Conservation (phyloP, 2,113 vertebrate genomes). For the Sinosuthora webbiana region DNA sequence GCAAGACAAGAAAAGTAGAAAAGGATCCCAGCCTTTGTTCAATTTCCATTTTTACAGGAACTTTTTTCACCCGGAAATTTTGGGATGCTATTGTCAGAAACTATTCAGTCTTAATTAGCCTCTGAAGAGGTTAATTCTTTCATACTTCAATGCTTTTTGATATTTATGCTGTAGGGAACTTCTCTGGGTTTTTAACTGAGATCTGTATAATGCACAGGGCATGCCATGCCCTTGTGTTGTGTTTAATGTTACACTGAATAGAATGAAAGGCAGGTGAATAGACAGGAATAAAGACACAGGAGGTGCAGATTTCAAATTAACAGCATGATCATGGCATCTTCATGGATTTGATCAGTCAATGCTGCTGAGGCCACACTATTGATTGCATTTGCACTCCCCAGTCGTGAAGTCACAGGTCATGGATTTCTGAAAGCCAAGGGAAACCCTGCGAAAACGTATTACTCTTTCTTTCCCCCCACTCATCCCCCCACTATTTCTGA, state of each 20-base stretch:
- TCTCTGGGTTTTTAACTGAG: neutral
- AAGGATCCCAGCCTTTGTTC: neutral
- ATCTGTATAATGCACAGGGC: neutral
- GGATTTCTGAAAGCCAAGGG: neutral
- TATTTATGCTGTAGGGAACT: neutral
- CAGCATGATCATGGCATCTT: neutral
- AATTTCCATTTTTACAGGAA: neutral
- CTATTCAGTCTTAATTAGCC: neutral
- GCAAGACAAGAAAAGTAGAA: neutral
- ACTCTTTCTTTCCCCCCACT: neutral
- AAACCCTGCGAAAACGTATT: neutral
- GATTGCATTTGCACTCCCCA: neutral
- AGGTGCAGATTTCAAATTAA: neutral
- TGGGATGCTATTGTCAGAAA: neutral
- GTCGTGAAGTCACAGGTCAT: neutral
- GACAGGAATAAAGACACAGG: neutral
- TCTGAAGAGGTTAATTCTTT: neutral
- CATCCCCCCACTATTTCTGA: accelerated
- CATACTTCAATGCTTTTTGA: neutral
- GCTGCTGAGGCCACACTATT: neutral
- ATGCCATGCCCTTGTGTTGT: neutral
- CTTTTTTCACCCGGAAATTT: neutral
- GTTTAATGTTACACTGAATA: neutral
- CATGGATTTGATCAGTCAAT: neutral
- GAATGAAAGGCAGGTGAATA: neutral